Evolutionary conservation across 2,888 invertebrate species (phyloP).

Genomic region (Phalera bucephala): DNA sequence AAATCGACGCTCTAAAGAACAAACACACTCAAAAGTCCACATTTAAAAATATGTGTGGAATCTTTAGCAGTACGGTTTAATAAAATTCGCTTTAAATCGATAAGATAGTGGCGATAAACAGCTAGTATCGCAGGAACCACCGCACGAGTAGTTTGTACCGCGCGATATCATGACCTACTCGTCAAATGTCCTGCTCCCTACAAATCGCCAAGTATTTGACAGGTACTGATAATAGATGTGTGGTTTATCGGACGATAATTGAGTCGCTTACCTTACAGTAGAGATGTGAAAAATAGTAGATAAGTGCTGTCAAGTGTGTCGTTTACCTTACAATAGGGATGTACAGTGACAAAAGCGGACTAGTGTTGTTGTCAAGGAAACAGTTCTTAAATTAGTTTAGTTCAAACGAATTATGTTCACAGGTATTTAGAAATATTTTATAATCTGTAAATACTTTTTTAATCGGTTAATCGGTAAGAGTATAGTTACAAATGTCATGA

Average conservation of each 20-base stretch:
- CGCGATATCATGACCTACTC: slow-evolving; percentile 40
- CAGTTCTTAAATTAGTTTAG: no score
- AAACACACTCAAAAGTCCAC: no score
- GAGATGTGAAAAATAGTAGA: slow-evolving; percentile 16
- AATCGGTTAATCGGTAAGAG: no score
- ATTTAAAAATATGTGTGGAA: no score
- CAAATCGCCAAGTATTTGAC: slow-evolving; percentile 57
- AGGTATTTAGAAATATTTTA: no score
- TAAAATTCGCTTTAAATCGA: slow-evolving; percentile 46
- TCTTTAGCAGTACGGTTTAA: slow-evolving; percentile 37
- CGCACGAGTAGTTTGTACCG: slow-evolving; percentile 10
- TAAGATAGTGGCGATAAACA: slow-evolving; percentile 50
- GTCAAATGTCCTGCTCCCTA: slow-evolving; percentile 63
- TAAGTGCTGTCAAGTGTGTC: no score
- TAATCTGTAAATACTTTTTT: no score
- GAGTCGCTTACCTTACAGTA: slow-evolving; percentile 13
- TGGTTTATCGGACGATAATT: slow-evolving; percentile 17
- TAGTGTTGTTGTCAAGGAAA: no score
- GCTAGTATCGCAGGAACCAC: slow-evolving; percentile 26
- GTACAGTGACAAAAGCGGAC: no score
- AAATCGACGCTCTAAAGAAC: no score
- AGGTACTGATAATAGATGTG: slow-evolving; percentile 45
- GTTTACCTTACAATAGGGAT: no score
- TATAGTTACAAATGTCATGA: slow-evolving; percentile 72
- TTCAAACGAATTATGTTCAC: no score